Evolutionary conservation across 2,888 invertebrate species (phyloP).

Genomic region (Rhingia rostrata): DNA sequence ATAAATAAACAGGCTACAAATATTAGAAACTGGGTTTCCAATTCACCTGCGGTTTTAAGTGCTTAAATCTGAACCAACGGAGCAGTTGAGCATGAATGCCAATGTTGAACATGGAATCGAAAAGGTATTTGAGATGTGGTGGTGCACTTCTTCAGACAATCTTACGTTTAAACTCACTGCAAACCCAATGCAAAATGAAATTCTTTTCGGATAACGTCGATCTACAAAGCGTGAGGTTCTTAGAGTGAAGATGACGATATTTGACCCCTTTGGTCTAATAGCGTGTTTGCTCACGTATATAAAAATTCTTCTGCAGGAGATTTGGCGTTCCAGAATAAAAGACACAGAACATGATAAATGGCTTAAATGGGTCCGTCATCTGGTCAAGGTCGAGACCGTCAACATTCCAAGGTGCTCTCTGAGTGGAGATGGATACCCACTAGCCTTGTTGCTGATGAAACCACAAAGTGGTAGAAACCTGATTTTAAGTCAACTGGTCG

Average conservation of each 20-base stretch:
- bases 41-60: slow-evolving; percentile 1
- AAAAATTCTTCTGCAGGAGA: not conserved
- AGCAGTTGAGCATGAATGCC: slow-evolving; percentile 10
- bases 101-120: slow-evolving; percentile 3
- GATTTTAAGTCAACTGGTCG: too few relatives aligned
- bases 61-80: not conserved
- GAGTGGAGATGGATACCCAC: too few relatives aligned
- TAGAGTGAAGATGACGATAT: not conserved
- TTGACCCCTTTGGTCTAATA: not conserved
- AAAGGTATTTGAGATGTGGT: slow-evolving; percentile 10
- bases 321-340: not conserved
- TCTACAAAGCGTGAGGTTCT: not conserved
- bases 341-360: not conserved
- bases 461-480: too few relatives aligned
- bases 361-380: not conserved
- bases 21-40: slow-evolving; percentile 73
- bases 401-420: not conserved
- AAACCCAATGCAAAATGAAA: not conserved
- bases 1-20: too few relatives aligned
- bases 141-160: not conserved
- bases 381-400: not conserved
- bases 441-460: too few relatives aligned
- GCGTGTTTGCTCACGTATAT: not conserved
- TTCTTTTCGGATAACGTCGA: not conserved
- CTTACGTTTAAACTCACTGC: not conserved